phyloP scores from a whole-genome alignment of 2,797 vertebrate genomes.

The Nannoperca obscura region DNA sequence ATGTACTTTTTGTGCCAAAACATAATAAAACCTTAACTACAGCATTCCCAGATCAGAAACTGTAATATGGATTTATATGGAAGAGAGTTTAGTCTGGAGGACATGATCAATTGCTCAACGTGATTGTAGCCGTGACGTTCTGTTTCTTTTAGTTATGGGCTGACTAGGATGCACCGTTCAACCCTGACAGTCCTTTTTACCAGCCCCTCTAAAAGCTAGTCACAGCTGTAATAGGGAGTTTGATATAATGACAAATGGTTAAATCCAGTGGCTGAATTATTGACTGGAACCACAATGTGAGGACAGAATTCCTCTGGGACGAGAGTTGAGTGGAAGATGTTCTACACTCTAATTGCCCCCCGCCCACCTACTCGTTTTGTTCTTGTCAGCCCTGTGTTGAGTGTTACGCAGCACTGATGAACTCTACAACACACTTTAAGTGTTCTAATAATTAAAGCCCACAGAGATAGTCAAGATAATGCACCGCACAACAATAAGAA shows the following conservation, averaged over 20 bases:
- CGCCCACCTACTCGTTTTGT: conserved; percentile 56
- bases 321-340: conserved; percentile 73
- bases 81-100: not conserved
- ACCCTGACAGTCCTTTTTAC: not conserved
- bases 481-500: conserved; percentile 65
- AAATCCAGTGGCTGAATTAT: conserved; percentile 72
- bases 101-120: conserved; percentile 10
- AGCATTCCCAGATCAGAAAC: not conserved
- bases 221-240: conserved; percentile 38
- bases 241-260: conserved; percentile 68
- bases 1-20: not conserved
- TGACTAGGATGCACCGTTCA: conserved; percentile 4
- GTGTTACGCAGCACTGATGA: conserved; percentile 70
- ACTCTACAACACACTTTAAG: conserved; percentile 69
- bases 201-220: conserved; percentile 27
- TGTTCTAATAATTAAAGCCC: conserved; percentile 79
- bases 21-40: not conserved
- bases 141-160: conserved; percentile 4
- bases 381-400: conserved; percentile 64
- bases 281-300: conserved; percentile 77
- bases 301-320: conserved; percentile 67
- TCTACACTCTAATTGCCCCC: conserved; percentile 78
- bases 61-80: not conserved
- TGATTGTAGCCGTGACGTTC: not conserved
- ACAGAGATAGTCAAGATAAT: conserved; percentile 72